phyloP scores from a whole-genome alignment of 2,888 invertebrate species.

The Polyommatus icarus region DNA sequence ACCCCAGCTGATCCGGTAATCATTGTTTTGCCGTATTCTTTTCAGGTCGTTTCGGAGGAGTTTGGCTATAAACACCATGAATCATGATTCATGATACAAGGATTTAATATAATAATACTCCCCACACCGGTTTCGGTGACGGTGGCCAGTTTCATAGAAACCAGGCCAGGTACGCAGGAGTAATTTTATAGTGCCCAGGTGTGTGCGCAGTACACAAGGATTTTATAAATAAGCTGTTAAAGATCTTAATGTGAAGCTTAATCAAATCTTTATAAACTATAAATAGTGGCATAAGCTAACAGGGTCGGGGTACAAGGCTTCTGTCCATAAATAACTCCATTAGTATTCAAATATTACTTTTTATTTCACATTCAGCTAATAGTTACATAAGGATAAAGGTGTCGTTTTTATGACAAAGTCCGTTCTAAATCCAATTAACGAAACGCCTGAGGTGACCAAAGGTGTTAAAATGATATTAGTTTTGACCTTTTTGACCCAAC shows the following conservation, averaged over 20 bases:
- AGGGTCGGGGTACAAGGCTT: neutral
- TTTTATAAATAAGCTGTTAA: too few species aligned
- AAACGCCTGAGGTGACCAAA: neutral
- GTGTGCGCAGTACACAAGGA: too few species aligned
- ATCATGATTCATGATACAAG: too few species aligned
- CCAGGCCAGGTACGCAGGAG: too few species aligned
- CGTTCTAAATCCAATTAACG: neutral
- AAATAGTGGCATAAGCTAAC: neutral
- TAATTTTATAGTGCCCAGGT: too few species aligned
- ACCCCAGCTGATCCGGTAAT: neutral
- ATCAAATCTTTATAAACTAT: neutral
- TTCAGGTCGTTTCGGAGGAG: neutral
- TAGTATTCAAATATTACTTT: neutral
- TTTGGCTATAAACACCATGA: too few species aligned
- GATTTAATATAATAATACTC: too few species aligned
- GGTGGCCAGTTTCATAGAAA: too few species aligned
- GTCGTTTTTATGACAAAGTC: neutral
- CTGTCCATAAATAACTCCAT: neutral
- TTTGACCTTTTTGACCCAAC: neutral
- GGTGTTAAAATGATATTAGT: constrained; percentile 9
- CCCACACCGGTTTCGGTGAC: too few species aligned
- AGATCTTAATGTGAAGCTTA: neutral
- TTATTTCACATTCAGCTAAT: neutral
- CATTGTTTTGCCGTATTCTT: neutral
- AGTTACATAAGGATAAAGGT: neutral